These are phyloP conservation scores for Carlito syrichta DNA, from an alignment of 2,113 vertebrate genomes.

Conservation along the genomic window DNA sequence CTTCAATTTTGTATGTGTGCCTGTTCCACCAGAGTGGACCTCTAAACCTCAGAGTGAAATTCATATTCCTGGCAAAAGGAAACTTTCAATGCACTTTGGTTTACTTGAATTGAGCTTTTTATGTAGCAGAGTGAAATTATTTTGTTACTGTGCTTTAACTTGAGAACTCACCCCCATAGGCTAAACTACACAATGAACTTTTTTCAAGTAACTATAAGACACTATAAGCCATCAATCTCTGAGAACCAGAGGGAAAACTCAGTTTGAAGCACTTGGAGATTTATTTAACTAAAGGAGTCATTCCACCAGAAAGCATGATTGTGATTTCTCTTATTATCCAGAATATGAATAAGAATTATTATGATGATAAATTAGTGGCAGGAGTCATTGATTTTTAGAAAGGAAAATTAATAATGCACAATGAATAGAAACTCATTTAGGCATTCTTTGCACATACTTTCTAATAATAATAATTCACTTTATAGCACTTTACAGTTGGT, in stretches of 20 bases:
- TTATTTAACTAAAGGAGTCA: conserved; percentile 10
- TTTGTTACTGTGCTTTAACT: background rate
- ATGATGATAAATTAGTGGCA: conserved; percentile 44
- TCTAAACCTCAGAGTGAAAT: background rate
- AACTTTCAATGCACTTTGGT: background rate
- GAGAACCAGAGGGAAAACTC: background rate
- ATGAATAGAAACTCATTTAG: conserved; percentile 28
- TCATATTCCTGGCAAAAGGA: background rate
- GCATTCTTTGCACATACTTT: conserved; percentile 8
- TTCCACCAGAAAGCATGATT: conserved; percentile 18
- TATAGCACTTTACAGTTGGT: background rate
- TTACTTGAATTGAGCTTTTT: background rate
- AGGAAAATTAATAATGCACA: conserved; percentile 48
- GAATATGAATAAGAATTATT: conserved; percentile 36
- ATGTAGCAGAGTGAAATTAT: background rate
- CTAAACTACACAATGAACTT: background rate
- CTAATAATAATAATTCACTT: background rate
- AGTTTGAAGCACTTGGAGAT: background rate
- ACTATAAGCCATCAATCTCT: background rate
- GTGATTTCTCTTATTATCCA: conserved; percentile 40
- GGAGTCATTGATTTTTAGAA: conserved; percentile 53
- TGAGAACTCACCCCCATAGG: background rate
- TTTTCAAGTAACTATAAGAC: background rate
- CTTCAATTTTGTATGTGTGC: background rate
- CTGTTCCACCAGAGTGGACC: background rate